Base-by-base conservation (phyloP, 1,140 invertebrate genomes). In the Dendroctonus valens region DNA sequence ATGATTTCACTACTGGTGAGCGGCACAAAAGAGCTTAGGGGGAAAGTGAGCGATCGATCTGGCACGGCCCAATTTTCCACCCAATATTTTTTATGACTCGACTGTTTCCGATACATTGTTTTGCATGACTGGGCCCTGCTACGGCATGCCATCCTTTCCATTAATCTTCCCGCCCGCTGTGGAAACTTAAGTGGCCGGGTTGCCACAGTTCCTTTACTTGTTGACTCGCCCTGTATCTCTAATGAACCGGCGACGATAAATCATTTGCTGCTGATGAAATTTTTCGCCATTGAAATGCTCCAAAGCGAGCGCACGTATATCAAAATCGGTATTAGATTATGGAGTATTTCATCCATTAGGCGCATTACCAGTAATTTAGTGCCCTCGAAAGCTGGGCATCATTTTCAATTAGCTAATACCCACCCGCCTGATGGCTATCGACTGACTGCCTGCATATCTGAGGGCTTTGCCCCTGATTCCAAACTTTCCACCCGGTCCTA, bases 81-180 rank as follows among this genome's bases (percentile, higher is more conserved):
- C 54, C 54, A 58, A 58, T 58, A 58, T 58, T 58, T 58, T 58
- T 58, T 58, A 58, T 58, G 54, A 58, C 54, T 41, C 15, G 54
- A 41, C 54, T 58, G 41, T 58, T 58, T 58, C n/a, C 14, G 40
- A 42, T 58, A 58, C 54, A 58, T 38, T 58, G 15, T 38, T 58
- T 58, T 58, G 54, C 54, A 58, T 58, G 54, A 58, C 54, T 58
- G n/a, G 54, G 6, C 41, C 15, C 40, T 26, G 40, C 41, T 26
- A 7, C 40, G 41, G n/a, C 54, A 44, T 42, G 40, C 54, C 54
- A 58, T 58, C 54, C 14, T 41, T 42, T 42, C 41, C 54, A 58
- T 58, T 58, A 58, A 58, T 58, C 54, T 58, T 39, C 40, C 11
- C 6, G 3, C 40, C 15, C 26, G 40, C 9, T 7, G 9, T 11